Evolutionary conservation across 2,113 vertebrate genomes (phyloP).

Genomic region (Reinhardtius hippoglossoides): DNA sequence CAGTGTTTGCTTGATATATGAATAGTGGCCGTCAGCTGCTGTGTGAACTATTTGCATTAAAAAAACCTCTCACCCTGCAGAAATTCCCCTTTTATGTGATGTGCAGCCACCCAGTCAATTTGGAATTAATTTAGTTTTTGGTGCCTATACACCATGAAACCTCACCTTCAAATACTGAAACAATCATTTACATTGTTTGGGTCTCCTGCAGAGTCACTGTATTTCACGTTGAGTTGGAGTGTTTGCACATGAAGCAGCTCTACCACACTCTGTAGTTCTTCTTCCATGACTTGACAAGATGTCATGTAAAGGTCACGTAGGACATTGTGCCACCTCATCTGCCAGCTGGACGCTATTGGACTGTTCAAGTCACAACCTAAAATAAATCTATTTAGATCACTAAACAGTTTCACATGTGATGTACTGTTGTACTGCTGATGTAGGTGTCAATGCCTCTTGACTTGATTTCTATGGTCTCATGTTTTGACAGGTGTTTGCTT

Average conservation of each 20-base stretch:
- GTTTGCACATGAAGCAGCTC: conserved; percentile 1
- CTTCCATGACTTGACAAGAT: neutral
- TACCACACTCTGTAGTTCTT: neutral
- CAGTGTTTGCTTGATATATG: conserved; percentile 59
- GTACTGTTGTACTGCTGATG: no score
- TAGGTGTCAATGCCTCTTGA: no score
- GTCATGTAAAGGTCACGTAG: conserved; percentile 22
- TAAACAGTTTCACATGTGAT: no score
- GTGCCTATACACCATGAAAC: neutral
- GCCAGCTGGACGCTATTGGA: no score
- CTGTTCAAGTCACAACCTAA: no score
- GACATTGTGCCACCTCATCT: neutral
- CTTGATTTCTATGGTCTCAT: no score
- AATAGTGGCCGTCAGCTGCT: conserved; percentile 17
- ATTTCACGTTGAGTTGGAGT: neutral
- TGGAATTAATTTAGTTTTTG: conserved; percentile 4
- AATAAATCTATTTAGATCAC: no score
- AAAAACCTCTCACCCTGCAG: neutral
- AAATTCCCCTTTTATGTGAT: neutral
- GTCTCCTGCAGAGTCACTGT: conserved; percentile 5
- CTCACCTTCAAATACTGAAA: conserved; percentile 18
- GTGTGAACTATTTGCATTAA: neutral
- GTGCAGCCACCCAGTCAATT: conserved; percentile 2
- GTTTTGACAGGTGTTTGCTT: no score
- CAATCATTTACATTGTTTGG: neutral